phyloP scores from a whole-genome alignment of 2,113 vertebrate species.

The Trochalopteron elliotii region DNA sequence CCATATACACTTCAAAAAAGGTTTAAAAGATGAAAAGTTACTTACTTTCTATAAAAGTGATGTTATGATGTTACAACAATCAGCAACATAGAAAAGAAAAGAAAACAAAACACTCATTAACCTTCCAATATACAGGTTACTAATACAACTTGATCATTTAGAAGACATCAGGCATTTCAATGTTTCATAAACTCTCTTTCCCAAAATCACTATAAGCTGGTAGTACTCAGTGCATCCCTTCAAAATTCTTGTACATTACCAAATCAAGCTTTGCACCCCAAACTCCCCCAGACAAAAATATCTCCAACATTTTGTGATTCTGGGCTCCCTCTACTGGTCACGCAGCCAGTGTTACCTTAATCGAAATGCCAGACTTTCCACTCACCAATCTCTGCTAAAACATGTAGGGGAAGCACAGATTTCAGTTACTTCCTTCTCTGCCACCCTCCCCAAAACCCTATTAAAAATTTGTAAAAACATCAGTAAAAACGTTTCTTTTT shows the following conservation, averaged over 20 bases:
- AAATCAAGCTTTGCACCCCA: background rate
- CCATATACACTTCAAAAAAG: background rate
- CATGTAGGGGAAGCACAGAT: background rate
- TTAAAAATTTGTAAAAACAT: background rate
- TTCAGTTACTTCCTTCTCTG: background rate
- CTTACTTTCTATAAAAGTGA: constrained; percentile 77
- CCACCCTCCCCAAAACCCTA: background rate
- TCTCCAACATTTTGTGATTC: constrained; percentile 15
- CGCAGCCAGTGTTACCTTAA: background rate
- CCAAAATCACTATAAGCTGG: background rate
- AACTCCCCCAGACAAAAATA: background rate
- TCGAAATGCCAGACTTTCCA: background rate
- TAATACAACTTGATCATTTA: background rate
- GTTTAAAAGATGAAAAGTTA: constrained; percentile 15
- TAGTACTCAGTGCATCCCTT: background rate
- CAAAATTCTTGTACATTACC: background rate
- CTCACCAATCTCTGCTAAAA: background rate
- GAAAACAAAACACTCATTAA: constrained; percentile 44
- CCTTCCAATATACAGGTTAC: background rate
- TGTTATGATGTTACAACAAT: constrained; percentile 23
- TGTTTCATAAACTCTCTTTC: background rate
- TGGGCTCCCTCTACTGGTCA: constrained; percentile 63
- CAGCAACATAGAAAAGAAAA: constrained; percentile 50
- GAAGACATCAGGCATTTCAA: background rate
- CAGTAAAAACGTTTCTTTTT: background rate